Evolutionary conservation across 2,888 invertebrate genomes (phyloP), one percentile per base, ranked within the genome.

Genomic region (Leptura quadrifasciata): DNA sequence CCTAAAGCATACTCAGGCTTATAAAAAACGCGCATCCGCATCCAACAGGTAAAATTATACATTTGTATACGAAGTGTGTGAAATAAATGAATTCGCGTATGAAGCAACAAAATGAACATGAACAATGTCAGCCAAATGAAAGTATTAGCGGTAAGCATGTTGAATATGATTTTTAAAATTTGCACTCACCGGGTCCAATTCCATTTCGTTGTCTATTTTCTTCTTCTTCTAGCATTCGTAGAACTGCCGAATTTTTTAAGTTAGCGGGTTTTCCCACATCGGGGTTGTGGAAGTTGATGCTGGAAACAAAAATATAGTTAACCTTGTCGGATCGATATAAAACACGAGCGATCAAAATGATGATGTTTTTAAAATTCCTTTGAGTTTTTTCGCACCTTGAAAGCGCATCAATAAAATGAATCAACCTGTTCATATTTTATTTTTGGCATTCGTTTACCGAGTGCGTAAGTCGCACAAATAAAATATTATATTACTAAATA

Each of bases 201-300:
- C 92, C 93, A 86, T 91, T 91, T 82, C 93, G 91, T 87, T 92
- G 93, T 84, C 93, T 91, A 82, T 91, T 90, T 88, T 96, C 95
- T 88, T 96, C 95, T 88, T 96, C 96, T 87, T 96, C 95, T 77
- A 96, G 91, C 93, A 96, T 95, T 80, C 94, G 93, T 83, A 96
- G 90, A 72, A 96, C 96, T 64, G 95, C 95, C 65, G 96, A 96
- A 89, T 96, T 95, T 86, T 95, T 95, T 85, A 96, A 91, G 89
- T 96, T 96, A 67, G 93, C 91, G 76, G 96, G 95, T 87, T 95
- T 95, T 81, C 93, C 92, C 81, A 92, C 92, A 83, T 93, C 91
- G 81, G 94, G 93, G 78, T 87, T 88, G 88, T 92, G 93, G 90
- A 95, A 94, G 90, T 96, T 94, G 89, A 96, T 95, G 90, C 96